Percentiles rank a stretch among this genome's conserved stretches.
These are phyloP conservation scores for Myathropa florea DNA, from an alignment of 2,888 invertebrate genomes.

Conservation along the genomic window DNA sequence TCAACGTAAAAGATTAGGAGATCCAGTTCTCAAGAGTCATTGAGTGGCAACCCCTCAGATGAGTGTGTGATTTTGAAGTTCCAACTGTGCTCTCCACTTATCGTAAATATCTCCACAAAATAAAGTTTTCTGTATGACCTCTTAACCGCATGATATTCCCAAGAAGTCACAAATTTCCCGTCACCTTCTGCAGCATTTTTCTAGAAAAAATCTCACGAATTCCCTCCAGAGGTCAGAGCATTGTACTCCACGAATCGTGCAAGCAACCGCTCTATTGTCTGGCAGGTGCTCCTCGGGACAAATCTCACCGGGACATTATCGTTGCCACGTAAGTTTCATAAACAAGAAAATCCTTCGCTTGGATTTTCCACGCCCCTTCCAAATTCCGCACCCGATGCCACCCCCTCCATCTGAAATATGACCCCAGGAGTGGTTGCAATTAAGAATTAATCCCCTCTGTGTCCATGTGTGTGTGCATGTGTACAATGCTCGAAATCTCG, in stretches of 20 bases:
- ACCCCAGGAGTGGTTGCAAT: neutral
- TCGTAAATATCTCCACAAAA: no score
- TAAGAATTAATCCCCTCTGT: neutral
- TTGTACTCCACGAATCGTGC: neutral
- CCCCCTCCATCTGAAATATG: neutral
- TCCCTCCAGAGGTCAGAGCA: neutral
- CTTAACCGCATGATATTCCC: no score
- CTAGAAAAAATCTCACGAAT: neutral
- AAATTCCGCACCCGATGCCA: neutral
- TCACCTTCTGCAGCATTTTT: neutral
- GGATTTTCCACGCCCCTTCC: neutral
- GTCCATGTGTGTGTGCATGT: neutral
- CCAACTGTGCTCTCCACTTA: no score
- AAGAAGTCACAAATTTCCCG: no score
- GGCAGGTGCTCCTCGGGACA: neutral
- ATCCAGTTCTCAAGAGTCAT: no score
- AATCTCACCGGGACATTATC: neutral
- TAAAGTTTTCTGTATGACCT: no score
- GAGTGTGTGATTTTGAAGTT: no score
- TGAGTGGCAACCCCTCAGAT: no score
- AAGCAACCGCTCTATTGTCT: neutral
- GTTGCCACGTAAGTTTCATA: neutral
- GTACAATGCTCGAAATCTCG: neutral
- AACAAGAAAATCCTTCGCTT: neutral
- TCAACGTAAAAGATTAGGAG: no score